Conservation (phyloP, 2,888 invertebrate species). For the Apodemia hepburni region DNA sequence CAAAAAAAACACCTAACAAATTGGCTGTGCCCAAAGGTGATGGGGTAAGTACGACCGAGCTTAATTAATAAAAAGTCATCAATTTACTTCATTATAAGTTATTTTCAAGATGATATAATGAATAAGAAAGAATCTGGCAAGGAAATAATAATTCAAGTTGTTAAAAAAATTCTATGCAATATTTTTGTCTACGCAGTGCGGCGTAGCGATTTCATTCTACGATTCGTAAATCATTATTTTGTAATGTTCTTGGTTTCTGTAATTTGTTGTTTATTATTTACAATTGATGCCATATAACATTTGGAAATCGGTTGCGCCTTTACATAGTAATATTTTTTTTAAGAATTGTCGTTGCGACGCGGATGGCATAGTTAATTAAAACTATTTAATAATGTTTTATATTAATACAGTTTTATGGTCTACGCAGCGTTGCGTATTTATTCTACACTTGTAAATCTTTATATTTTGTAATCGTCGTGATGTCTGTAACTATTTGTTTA, state of each 20-base stretch:
- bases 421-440: not conserved
- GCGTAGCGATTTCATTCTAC: not conserved
- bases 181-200: not conserved
- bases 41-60: conserved; percentile 53
- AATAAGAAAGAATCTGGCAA: not conserved
- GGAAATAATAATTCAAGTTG: too few species aligned
- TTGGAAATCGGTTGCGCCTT: too few species aligned
- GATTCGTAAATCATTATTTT: not conserved
- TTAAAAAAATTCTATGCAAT: too few species aligned
- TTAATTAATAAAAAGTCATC: conserved; percentile 22
- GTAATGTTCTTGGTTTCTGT: not conserved
- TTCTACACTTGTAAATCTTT: not conserved
- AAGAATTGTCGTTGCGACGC: too few species aligned
- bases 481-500: not conserved
- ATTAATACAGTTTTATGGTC: too few species aligned
- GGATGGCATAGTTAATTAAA: too few species aligned
- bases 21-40: conserved; percentile 42
- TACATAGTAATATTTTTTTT: too few species aligned
- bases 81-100: conserved; percentile 19
- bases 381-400: too few species aligned
- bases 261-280: too few species aligned
- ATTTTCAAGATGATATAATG: not conserved
- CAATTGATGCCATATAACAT: too few species aligned
- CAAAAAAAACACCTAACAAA: conserved; percentile 48
- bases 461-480: not conserved